Evolutionary conservation across 2,113 vertebrate genomes (phyloP).

Genomic region (Lasiurus cinereus): DNA sequence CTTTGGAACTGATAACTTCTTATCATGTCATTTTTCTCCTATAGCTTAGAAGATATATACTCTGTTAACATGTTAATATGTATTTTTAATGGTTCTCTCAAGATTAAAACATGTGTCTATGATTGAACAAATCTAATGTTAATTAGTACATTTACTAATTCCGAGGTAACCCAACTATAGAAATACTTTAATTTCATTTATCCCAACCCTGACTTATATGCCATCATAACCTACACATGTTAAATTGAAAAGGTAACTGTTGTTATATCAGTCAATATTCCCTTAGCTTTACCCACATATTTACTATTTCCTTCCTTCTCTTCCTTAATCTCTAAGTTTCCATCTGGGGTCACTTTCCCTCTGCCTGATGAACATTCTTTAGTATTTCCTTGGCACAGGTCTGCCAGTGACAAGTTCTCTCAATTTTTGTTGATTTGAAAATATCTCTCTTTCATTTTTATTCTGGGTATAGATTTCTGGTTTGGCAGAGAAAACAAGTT

Average conservation of each 20-base stretch:
- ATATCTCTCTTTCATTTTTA: not conserved
- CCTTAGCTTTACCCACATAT: not conserved
- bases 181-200: slow-evolving; percentile 45
- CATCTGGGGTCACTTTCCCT: not conserved
- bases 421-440: slow-evolving; percentile 15
- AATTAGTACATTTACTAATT: not conserved
- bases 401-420: not conserved
- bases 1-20: not conserved
- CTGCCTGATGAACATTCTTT: not conserved
- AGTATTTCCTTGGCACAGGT: not conserved
- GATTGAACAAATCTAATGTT: not conserved
- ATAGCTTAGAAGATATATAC: not conserved
- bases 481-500: not conserved
- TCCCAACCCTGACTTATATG: not conserved
- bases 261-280: not conserved
- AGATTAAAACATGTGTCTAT: slow-evolving; percentile 7
- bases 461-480: not conserved
- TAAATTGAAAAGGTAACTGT: not conserved
- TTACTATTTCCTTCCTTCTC: not conserved
- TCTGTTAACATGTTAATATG: not conserved
- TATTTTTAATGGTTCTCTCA: not conserved
- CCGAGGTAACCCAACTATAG: not conserved
- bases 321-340: not conserved
- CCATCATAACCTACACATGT: not conserved
- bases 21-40: slow-evolving; percentile 34